Percentiles rank a stretch among this genome's conserved stretches.
These are phyloP conservation scores for Coregonus ussuriensis DNA, from an alignment of 2,797 vertebrate species.

Conservation along the genomic window DNA sequence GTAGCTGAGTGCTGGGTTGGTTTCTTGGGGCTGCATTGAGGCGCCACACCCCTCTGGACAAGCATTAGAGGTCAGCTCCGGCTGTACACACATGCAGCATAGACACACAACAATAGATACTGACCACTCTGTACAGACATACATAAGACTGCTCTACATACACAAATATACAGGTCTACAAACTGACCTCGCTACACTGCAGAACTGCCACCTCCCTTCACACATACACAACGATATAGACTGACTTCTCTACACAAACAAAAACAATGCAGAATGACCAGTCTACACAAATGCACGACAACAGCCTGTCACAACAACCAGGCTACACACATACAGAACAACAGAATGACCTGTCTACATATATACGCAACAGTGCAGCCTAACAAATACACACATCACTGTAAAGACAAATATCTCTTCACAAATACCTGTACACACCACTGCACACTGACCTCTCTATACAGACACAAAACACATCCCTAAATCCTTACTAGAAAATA, in stretches of 20 bases:
- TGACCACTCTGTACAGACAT: neutral
- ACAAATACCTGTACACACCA: too few species aligned
- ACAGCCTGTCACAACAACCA: too few species aligned
- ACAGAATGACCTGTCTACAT: neutral
- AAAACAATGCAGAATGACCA: neutral
- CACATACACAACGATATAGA: too few species aligned
- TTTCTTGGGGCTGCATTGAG: constrained; percentile 1
- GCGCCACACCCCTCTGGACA: constrained; percentile 48
- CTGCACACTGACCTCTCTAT: neutral
- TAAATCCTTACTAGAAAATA: too few species aligned
- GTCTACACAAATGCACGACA: too few species aligned
- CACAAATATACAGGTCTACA: constrained; percentile 24
- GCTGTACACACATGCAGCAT: neutral
- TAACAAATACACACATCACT: too few species aligned
- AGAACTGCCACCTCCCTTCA: too few species aligned
- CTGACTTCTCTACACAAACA: too few species aligned
- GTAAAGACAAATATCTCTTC: too few species aligned
- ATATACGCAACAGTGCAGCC: constrained; percentile 4
- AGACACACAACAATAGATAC: constrained; percentile 17
- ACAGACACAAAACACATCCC: too few species aligned
- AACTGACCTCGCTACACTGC: neutral
- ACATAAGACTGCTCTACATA: neutral
- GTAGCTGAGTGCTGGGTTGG: constrained; percentile 40
- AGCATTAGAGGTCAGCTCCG: constrained; percentile 53
- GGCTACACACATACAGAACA: neutral